Evolutionary conservation across 1,140 invertebrate genomes (phyloP).

Genomic region (Hycleus phaleratus): DNA sequence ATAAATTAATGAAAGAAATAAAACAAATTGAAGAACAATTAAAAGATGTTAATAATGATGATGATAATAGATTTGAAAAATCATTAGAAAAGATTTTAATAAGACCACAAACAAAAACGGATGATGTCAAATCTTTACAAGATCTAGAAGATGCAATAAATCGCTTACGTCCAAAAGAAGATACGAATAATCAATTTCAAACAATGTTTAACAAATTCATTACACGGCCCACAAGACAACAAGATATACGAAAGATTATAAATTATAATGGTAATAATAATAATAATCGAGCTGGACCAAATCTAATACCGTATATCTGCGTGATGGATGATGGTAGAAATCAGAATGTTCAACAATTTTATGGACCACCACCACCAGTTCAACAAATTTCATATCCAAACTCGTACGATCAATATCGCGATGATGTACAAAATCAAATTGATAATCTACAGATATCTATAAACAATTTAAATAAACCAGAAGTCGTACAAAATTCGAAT

Average conservation of each 20-base stretch:
- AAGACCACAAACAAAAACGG: conserved; percentile 17
- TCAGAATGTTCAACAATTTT: not conserved
- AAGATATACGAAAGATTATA: not conserved
- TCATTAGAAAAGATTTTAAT: not conserved
- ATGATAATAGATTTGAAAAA: not conserved
- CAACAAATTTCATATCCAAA: not conserved
- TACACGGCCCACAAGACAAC: not conserved
- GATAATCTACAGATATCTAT: conserved; percentile 29
- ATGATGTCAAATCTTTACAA: conserved; percentile 19
- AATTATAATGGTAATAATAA: not conserved
- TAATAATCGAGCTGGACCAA: not conserved
- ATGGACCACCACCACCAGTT: not conserved
- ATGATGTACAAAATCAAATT: conserved; percentile 29
- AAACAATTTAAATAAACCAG: conserved; percentile 23
- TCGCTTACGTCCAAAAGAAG: conserved; percentile 27
- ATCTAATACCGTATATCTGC: not conserved
- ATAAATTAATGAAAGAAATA: not conserved
- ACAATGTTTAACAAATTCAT: conserved; percentile 25
- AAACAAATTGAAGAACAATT: not conserved
- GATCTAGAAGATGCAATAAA: conserved; percentile 28
- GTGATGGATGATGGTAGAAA: conserved; percentile 2
- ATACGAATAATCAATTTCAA: conserved; percentile 17
- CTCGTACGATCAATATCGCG: conserved; percentile 5
- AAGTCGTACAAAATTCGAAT: conserved; percentile 27
- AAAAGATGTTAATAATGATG: not conserved